phyloP scores from a whole-genome alignment of 2,888 invertebrate species.

The Eucriotettix oculatus region DNA sequence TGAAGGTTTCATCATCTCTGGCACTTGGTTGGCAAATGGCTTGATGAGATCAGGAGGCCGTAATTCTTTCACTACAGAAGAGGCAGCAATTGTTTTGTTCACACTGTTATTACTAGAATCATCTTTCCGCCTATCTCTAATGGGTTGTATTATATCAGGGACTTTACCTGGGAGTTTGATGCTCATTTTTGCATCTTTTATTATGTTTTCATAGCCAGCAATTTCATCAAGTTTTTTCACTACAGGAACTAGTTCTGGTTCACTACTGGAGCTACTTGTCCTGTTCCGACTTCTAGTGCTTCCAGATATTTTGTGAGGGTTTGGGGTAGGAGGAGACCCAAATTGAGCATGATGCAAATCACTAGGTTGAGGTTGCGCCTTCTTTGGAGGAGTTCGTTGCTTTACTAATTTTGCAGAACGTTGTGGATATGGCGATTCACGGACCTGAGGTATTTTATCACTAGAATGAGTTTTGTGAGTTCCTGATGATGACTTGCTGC shows the following conservation, averaged over 20 bases:
- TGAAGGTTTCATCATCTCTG: not conserved
- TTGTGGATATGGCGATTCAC: slow-evolving; percentile 7
- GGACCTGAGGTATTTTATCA: not conserved
- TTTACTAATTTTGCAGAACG: slow-evolving; percentile 2
- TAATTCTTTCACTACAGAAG: slow-evolving; percentile 25
- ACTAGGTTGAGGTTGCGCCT: not conserved
- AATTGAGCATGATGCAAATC: slow-evolving; percentile 6
- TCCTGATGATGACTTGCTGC: not conserved
- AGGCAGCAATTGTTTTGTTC: slow-evolving; percentile 5
- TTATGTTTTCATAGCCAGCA: slow-evolving; percentile 41
- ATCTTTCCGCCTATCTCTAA: slow-evolving; percentile 16
- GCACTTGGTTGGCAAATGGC: slow-evolving; percentile 19
- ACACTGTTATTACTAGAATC: slow-evolving; percentile 1
- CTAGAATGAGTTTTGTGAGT: not conserved
- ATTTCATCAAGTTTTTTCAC: slow-evolving; percentile 45
- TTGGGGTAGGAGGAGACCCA: slow-evolving; percentile 14
- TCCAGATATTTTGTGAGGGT: slow-evolving; percentile 14
- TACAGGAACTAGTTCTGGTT: slow-evolving; percentile 42
- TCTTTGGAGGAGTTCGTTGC: slow-evolving; percentile 8
- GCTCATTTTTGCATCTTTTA: slow-evolving; percentile 32
- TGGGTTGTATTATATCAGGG: slow-evolving; percentile 18
- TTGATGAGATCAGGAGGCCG: slow-evolving; percentile 28
- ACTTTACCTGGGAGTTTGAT: slow-evolving; percentile 20
- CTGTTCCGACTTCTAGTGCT: slow-evolving; percentile 22
- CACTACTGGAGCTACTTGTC: slow-evolving; percentile 32